Conservation (phyloP, 2,113 vertebrate species). For the Anhinga anhinga region DNA sequence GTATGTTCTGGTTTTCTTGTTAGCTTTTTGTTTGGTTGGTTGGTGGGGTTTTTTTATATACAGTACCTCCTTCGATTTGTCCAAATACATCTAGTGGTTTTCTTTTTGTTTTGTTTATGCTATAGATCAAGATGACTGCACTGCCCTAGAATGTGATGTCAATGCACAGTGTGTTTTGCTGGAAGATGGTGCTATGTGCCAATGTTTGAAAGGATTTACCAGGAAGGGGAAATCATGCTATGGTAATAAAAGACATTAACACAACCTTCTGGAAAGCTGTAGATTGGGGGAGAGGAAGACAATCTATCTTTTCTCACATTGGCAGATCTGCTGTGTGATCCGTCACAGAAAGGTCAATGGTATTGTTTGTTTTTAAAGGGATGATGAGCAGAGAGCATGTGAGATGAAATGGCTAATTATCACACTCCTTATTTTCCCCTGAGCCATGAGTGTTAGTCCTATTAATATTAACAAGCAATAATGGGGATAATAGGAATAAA, state of each 20-base stretch:
- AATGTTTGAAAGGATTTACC: conserved; percentile 82
- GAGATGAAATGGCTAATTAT: not conserved
- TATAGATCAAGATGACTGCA: conserved; percentile 83
- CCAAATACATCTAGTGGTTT: not conserved
- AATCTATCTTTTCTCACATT: not conserved
- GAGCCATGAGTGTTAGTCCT: not conserved
- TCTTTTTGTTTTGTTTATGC: not conserved
- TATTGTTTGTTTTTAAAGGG: not conserved
- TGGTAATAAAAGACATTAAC: conserved; percentile 74
- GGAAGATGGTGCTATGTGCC: conserved; percentile 74
- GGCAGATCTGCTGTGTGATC: not conserved
- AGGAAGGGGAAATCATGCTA: conserved; percentile 79
- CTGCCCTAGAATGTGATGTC: conserved; percentile 70
- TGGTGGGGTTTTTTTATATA: not conserved
- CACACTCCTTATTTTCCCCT: not conserved
- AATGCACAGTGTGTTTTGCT: conserved; percentile 77
- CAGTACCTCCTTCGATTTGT: not conserved
- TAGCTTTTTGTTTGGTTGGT: not conserved
- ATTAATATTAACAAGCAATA: not conserved
- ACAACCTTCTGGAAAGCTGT: not conserved
- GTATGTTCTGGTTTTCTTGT: not conserved
- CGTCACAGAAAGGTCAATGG: not conserved
- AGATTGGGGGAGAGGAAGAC: not conserved
- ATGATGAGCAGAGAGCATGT: not conserved
- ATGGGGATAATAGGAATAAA: not conserved